Base-by-base conservation (phyloP, 2,797 vertebrate species). In the Dryobates pubescens region DNA sequence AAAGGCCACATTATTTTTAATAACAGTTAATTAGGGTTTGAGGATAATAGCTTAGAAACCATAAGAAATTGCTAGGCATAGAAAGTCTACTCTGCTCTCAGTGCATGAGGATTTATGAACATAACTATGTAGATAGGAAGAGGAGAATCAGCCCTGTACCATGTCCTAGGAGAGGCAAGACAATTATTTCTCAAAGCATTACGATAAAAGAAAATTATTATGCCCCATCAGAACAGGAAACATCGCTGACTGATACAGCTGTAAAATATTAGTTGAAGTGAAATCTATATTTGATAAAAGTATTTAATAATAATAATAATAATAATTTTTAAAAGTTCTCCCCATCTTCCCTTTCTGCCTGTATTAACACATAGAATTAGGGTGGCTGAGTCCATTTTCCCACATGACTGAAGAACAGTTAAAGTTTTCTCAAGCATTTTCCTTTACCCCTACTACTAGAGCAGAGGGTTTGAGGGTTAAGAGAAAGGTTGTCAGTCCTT, bases 11-110 rank as follows among this genome's bases (percentile, higher is more conserved):
- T 77, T 95, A 79, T 92, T 92, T 94, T 95, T 92, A 94, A 96
- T 92, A 88, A 82, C 78, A 56, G 34, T 89, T 96, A 96, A 95
- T 95, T 96, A 94, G 90, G 71, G 89, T 96, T 92, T 89, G 68
- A 53, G 75, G 68, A 89, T 95, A 96, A 94, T 73, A 86, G 71
- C 53, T 73, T 84, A 38, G 74, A 89, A 94, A 89, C 83, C 32
- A 24, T 73, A 67, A 71, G 68, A 76, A 96, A 80, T 84, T 86
- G 13, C 51, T 78, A 30, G 53, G 20, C 17, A 13, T 65, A 47
- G 41, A 56, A 82, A 86, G 30, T 73, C 77, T 78, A 17, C 85
- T 90, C 61, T 91, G 36, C 59, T 90, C 22, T 93, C 79, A 85
- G 2, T 71, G 53, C 41, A 56, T 7, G 16, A 79, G 78, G 82